These are phyloP conservation scores for Lordiphosa collinella DNA, from an alignment of 1,140 invertebrate species.

Conservation along the genomic window DNA sequence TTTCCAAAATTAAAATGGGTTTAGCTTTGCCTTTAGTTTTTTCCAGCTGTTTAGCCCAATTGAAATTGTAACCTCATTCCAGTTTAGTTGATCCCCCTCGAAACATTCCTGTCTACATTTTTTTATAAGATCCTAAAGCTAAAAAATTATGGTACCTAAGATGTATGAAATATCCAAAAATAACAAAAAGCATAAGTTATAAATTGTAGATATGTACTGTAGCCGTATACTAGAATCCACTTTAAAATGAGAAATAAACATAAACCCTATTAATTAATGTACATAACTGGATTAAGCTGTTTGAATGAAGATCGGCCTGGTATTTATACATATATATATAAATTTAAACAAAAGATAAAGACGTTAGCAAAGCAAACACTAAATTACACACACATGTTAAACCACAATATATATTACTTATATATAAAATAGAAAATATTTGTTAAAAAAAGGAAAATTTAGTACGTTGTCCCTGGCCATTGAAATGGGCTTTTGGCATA, in stretches of 20 bases:
- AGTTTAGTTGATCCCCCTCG: conserved; percentile 12
- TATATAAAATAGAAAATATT: conserved; percentile 41
- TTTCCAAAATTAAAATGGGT: too few relatives aligned
- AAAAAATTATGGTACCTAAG: conserved; percentile 64
- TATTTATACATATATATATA: conserved; percentile 38
- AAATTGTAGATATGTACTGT: conserved; percentile 72
- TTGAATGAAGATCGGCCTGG: conserved; percentile 40
- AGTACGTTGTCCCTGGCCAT: conserved; percentile 51
- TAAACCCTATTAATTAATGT: conserved; percentile 32
- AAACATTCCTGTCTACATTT: not conserved
- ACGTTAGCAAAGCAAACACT: conserved; percentile 63
- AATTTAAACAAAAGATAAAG: conserved; percentile 28
- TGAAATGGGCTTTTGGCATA: conserved; percentile 31
- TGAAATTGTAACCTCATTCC: conserved; percentile 37
- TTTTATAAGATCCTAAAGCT: not conserved
- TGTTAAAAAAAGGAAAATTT: conserved; percentile 48
- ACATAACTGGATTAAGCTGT: conserved; percentile 47
- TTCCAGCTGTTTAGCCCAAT: not conserved
- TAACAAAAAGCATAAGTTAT: not conserved
- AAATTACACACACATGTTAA: conserved; percentile 69
- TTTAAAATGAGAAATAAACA: conserved; percentile 27
- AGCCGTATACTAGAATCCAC: conserved; percentile 48
- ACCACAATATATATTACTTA: conserved; percentile 52
- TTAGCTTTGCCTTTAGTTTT: too few relatives aligned
- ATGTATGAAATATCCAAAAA: conserved; percentile 40